Evolutionary conservation across 2,113 vertebrate genomes (phyloP), one percentile per base, ranked within the genome.

Genomic region (Rhinopomastus cyanomelas): DNA sequence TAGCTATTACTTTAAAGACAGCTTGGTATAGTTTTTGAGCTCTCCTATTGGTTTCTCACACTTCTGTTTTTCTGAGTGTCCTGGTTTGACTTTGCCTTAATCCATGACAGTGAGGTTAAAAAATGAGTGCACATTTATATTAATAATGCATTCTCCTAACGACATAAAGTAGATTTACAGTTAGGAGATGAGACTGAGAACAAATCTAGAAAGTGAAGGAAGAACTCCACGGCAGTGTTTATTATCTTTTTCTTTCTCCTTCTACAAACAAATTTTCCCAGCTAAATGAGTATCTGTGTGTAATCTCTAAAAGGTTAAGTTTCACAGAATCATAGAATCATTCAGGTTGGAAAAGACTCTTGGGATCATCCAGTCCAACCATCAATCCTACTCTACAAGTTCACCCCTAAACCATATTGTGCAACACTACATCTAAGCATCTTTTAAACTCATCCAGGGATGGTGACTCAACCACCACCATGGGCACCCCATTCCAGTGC

Each of bases 201-300:
- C 8, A 71, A 79, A 68, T 81, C 15, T 74, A 21, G 64, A 76
- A 91, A 87, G n/a, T 6, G 62, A 81, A 82, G 79, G 67, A 76
- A 44, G 53, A 93, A 57, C 44, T 66, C 82, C 85, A 56, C 29
- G 64, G 19, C 42, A 73, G 27, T 30, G 78, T 92, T 86, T 20
- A 68, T 85, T 65, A 56, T 23, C 17, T 57, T 83, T 49, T 64
- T 77, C 9, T 71, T 22, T 57, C 16, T 16, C 46, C 17, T 26
- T 57, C n/a, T 66, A 90, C 56, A 87, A 89, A 88, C 75, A 62
- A 53, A 37, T 81, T 96, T 85, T 60, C 23, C 16, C n/a, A 87
- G 57, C n/a, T 82, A 51, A 79, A 80, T 37, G n/a, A 5, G 8
- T 42, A 51, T 32, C 12, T 68, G 42, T 64, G 55, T 84, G 42